Evolutionary conservation across 1,140 invertebrate species (phyloP).

Genomic region (Diorhabda carinulata): DNA sequence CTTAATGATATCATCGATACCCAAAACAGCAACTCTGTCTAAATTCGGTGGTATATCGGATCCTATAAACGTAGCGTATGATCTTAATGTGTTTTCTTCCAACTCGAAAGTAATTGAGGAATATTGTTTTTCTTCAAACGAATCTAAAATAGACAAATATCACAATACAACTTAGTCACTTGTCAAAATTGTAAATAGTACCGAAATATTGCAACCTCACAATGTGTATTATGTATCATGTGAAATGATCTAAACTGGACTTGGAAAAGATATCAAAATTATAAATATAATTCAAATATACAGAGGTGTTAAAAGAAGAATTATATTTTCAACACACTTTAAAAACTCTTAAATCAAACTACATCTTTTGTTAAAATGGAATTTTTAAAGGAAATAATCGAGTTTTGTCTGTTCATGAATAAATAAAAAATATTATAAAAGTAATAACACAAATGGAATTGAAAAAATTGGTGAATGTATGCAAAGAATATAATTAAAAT

Average conservation of each 20-base stretch:
- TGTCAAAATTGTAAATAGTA: not conserved
- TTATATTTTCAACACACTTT: not conserved
- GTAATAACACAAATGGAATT: too few relatives aligned
- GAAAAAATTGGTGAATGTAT: too few relatives aligned
- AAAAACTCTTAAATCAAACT: too few relatives aligned
- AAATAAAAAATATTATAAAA: too few relatives aligned
- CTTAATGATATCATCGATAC: slow-evolving; percentile 34
- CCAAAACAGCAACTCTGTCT: slow-evolving; percentile 38
- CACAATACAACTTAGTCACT: not conserved
- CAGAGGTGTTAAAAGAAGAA: not conserved
- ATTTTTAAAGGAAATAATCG: too few relatives aligned
- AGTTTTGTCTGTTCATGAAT: too few relatives aligned
- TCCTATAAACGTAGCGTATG: slow-evolving; percentile 51
- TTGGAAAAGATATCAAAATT: not conserved
- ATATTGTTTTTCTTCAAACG: slow-evolving; percentile 58
- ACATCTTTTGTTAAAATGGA: too few relatives aligned
- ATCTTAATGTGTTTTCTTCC: slow-evolving; percentile 50
- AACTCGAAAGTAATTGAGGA: slow-evolving; percentile 55
- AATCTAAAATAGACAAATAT: slow-evolving; percentile 51
- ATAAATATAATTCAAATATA: not conserved
- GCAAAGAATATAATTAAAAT: too few relatives aligned
- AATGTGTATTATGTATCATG: not conserved
- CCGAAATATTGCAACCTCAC: not conserved
- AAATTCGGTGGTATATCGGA: slow-evolving; percentile 50
- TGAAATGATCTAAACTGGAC: not conserved